phyloP scores from a whole-genome alignment of 2,888 invertebrate genomes.

The Micropterix aruncella region DNA sequence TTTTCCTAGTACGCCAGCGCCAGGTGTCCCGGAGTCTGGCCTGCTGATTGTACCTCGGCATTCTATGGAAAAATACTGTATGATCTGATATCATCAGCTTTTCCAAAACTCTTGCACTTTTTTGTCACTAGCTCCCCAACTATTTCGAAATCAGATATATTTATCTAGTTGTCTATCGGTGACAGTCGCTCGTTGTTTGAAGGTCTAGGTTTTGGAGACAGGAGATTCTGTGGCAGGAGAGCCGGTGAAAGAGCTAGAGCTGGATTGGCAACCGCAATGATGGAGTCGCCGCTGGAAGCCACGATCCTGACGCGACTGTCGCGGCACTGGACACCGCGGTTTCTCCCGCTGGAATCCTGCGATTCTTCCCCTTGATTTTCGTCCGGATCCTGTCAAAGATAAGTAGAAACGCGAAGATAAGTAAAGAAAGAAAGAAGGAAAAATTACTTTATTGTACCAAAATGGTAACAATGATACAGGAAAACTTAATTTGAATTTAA shows the following conservation, averaged over 20 bases:
- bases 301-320: constrained; percentile 51
- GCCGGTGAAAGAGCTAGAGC: constrained; percentile 44
- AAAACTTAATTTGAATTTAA: too few species aligned
- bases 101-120: too few species aligned
- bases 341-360: constrained; percentile 13
- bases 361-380: background rate
- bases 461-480: too few species aligned
- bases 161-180: background rate
- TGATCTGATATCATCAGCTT: too few species aligned
- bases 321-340: constrained; percentile 17
- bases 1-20: too few species aligned
- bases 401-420: background rate
- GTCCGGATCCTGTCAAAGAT: constrained; percentile 10
- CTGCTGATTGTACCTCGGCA: too few species aligned
- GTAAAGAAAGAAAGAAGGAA: too few species aligned
- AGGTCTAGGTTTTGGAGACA: background rate
- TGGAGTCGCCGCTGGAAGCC: constrained; percentile 72
- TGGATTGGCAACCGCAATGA: constrained; percentile 82
- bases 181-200: background rate
- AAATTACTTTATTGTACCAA: too few species aligned
- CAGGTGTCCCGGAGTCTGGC: too few species aligned
- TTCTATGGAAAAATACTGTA: too few species aligned
- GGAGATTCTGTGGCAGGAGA: constrained; percentile 3
- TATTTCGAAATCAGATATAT: too few species aligned
- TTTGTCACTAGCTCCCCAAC: too few species aligned